Base-by-base conservation (phyloP, 1,140 invertebrate genomes). In the Luehdorfia chinensis region DNA sequence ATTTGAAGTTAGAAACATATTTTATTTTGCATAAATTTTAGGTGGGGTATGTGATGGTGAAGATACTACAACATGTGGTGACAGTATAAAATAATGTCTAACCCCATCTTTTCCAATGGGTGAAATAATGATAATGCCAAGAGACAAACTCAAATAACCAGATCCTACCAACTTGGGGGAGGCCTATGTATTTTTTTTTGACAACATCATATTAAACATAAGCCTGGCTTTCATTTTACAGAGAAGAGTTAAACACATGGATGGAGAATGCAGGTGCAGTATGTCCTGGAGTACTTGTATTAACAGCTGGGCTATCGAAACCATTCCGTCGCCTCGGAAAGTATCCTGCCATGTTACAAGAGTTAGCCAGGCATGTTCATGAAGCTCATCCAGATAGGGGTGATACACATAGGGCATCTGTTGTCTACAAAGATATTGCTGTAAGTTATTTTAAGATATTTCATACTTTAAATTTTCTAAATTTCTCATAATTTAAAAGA, bases 321-420 rank as follows among this genome's bases (percentile, higher is more conserved):
- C 96, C 97, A 3, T 99, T 99, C 80, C 90, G 97, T 36, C 91
- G 97, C 47, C 85, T 99, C 18, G 96, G 99, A 63, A 98, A 98
- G 76, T 99, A 99, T 81, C 93, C 96, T 3, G 93, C 93, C 16
- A 94, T 95, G 91, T 87, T 99, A 11, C 96, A 98, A 85, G 98
- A 99, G 84, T 84, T 99, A 33, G 96, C 98, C 68, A 88, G 97
- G 50, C 97, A 98, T 75, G 94, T 98, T 19, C 95, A 97, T 89
- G 97, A 98, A 83, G 94, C 92, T 71, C 97, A 99, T 87, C 91
- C 94, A 1, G 98, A 99, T 86, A 89, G 97, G 55, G 98, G 98
- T 1, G 97, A 99, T 74, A 96, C 97, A 1, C 97, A 99, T 78
- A 88, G 98, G 52, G 97, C 97, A 30, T 94, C 97, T 60, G 92